Evolutionary conservation across 2,888 invertebrate genomes (phyloP), one percentile per base, ranked within the genome.

Genomic region (Steinernema hermaphroditum): DNA sequence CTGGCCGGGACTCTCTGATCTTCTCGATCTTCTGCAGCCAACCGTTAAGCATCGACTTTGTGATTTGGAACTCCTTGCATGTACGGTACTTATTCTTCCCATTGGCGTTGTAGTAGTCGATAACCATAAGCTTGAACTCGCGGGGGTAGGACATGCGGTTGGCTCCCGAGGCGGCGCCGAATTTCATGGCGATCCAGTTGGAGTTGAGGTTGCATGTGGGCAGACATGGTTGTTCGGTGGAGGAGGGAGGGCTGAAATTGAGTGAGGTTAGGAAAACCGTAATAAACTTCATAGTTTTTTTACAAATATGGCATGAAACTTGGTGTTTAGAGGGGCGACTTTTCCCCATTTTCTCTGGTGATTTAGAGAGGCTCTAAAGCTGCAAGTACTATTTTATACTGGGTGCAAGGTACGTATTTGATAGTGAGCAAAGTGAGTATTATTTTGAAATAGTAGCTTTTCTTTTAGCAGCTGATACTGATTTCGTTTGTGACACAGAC

Each of bases 71-170:
- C 68, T 74, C 72, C 57, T 82, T 82, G 74, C 82, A 82, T 9
- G 82, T 82, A 12, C 80, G 71, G 73, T 83, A 83, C 74, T 83
- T 85, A 74, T 83, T 83, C 41, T 75, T 75, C 4, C 85, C 83
- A 68, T 83, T 83, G 19, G 69, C 70, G 44, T 73, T 29, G 72
- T 82, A 83, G 70, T 75, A 77, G 49, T 80, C 76, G 54, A 85
- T 77, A n/a, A 83, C 83, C 77, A 85, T 76, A n/a, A 83, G 75
- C 49, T 83, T 83, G 77, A 84, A 83, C 69, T 83, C 83, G 9
- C 83, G 73, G 9, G 83, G 81, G 70, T 83, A 83, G 24, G 82
- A 83, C 78, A 85, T 78, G 14, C 83, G 74, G 54, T 78, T 79
- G 43, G 43, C 69, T 27, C 57, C 34, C 16, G 43, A 44, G 32